A percentile compares a stretch with the other conserved stretches of the same genome.
These are phyloP conservation scores for Achlya flavicornis DNA, from an alignment of 2,888 invertebrate genomes.

Conservation along the genomic window DNA sequence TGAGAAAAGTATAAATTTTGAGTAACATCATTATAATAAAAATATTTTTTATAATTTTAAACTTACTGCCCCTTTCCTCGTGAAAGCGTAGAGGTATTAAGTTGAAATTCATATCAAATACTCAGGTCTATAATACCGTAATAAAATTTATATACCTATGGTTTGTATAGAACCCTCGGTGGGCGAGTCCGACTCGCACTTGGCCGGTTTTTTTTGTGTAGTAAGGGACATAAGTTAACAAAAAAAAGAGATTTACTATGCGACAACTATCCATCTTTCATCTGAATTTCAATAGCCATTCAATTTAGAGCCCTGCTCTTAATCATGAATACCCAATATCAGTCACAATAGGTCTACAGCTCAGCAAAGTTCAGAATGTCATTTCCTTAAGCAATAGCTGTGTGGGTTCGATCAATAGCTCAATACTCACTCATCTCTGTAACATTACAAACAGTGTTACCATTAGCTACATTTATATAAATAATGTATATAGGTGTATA, in stretches of 20 bases:
- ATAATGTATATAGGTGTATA: constrained; percentile 11
- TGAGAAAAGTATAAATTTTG: no score
- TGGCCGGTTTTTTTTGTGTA: no score
- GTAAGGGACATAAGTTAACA: no score
- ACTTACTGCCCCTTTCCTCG: no score
- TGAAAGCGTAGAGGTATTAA: no score
- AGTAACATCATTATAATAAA: no score
- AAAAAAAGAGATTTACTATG: constrained; percentile 25
- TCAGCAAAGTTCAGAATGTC: constrained; percentile 16
- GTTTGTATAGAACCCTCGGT: no score
- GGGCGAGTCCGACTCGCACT: no score
- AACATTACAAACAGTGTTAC: constrained; percentile 9
- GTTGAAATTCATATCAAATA: no score
- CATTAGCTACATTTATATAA: constrained; percentile 6
- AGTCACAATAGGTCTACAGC: constrained; percentile 21
- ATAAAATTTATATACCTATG: no score
- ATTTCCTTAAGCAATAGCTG: constrained; percentile 17
- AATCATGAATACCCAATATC: constrained; percentile 24
- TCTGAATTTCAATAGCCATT: constrained; percentile 21
- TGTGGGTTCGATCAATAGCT: constrained; percentile 15
- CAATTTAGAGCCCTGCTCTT: constrained; percentile 20
- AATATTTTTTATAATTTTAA: no score
- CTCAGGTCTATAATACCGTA: no score
- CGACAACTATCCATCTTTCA: constrained; percentile 22
- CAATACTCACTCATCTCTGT: constrained; percentile 13